Base-by-base conservation (phyloP, 2,113 vertebrate genomes). In the Eretmochelys imbricata region DNA sequence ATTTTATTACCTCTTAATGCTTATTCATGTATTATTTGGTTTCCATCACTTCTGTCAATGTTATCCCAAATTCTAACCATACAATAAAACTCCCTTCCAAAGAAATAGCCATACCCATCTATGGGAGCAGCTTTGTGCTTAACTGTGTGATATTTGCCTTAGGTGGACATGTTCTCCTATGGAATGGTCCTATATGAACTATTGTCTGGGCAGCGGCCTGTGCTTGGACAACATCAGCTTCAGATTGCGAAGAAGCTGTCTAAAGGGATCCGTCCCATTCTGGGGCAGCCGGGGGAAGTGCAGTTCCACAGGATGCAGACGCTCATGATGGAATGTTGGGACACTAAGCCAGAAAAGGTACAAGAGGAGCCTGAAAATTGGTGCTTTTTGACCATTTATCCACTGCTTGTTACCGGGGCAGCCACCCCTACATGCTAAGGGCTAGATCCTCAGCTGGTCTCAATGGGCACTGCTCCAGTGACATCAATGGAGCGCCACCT, bases 151-250 rank as follows among this genome's bases (percentile, higher is more conserved):
- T 82, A 8, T 76, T 93, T 90, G 89, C 85, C 89, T 46, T 38
- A 99, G 99, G 99, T 99, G 48, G 99, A 99, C 97, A 99, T 99
- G 99, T 99, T 99, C 97, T 99, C 99, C 3, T 99, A 99, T 2
- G 99, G 99, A 1, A 99, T 99, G 99, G 99, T 99, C 53, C 97
- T 99, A 2, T 99, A 99, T 0, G 99, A 99, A 97, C 96, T 99
- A 92, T 97, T 99, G 65, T 99, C 99, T 0, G 99, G 99, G 10
- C 98, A 98, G 57, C 95, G 99, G 62, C 99, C 99, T 0, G 98
- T 97, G 0, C 97, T 99, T 69, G 99, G 99, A 20, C 99, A 99
- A 5, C 99, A 99, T 96, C 99, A 99, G 97, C 98, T 99, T 8
- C 99, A 99, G 97, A 99, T 99, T 3, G 98, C 99, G 1, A 99